Percentiles rank a stretch among this genome's conserved stretches.
Conservation (phyloP, 2,113 vertebrate genomes). For the Labeo rohita region DNA sequence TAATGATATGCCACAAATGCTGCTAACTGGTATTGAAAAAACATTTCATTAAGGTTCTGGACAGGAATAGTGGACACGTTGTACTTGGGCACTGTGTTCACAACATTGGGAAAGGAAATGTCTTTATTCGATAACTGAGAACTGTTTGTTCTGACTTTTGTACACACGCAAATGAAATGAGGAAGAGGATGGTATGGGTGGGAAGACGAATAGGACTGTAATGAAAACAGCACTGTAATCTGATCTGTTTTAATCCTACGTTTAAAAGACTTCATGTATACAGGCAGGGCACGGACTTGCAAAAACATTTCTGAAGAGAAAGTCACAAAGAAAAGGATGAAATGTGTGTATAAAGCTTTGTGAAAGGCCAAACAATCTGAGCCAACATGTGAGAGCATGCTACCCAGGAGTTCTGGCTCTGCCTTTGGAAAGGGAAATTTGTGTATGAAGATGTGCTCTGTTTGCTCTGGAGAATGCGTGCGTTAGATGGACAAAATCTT, state of each 20-base stretch:
- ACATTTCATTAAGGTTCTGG: not conserved
- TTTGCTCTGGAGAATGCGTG: not conserved
- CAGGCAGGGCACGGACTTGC: not conserved
- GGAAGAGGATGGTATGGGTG: not conserved
- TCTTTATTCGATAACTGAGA: not conserved
- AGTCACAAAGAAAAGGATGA: not conserved
- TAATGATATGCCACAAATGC: not conserved
- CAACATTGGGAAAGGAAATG: not conserved
- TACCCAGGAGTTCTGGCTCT: not conserved
- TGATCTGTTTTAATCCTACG: not conserved
- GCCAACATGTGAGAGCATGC: not conserved
- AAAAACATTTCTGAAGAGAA: not conserved
- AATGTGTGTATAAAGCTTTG: not conserved
- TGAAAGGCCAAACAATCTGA: slow-evolving; percentile 12
- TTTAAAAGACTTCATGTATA: not conserved
- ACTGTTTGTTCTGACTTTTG: not conserved
- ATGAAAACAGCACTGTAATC: not conserved
- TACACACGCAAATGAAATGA: not conserved
- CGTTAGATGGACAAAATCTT: not conserved
- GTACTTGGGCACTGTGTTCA: not conserved
- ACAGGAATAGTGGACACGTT: not conserved
- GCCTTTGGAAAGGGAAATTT: not conserved
- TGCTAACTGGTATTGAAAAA: not conserved
- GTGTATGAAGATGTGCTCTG: not conserved
- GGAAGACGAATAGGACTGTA: not conserved